Evolutionary conservation across 92 coral and sea anemone species (phyloP).

Genomic region (Pocillopora meandrina): DNA sequence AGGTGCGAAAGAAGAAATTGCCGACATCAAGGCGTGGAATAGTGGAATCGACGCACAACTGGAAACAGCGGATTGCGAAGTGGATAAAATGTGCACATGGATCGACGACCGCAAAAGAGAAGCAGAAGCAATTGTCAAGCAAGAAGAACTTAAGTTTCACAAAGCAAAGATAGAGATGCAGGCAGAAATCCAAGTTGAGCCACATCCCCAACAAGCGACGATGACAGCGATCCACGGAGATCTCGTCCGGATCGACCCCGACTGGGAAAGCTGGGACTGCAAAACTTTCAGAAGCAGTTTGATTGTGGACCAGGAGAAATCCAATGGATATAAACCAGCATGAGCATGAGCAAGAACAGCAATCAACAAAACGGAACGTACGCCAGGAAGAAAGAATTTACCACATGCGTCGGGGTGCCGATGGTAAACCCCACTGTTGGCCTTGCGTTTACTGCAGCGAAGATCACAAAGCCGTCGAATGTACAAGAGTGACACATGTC

Average conservation of each 20-base stretch:
- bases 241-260: slow-evolving; percentile 47
- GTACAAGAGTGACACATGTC: neutral
- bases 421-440: neutral
- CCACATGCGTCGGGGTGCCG: neutral
- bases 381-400: slow-evolving; percentile 9
- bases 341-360: slow-evolving; percentile 30
- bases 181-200: slow-evolving; percentile 24
- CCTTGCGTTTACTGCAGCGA: slow-evolving; percentile 25
- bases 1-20: slow-evolving; percentile 8
- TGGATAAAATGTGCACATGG: slow-evolving; percentile 23
- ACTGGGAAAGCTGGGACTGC: slow-evolving; percentile 54
- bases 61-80: slow-evolving; percentile 9
- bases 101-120: slow-evolving; percentile 21
- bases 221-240: slow-evolving; percentile 55
- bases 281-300: slow-evolving; percentile 44
- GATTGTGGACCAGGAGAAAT: slow-evolving; percentile 52
- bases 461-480: slow-evolving; percentile 22
- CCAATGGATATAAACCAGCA: slow-evolving; percentile 14
- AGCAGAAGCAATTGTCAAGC: neutral
- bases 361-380: slow-evolving; percentile 12
- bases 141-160: slow-evolving; percentile 12
- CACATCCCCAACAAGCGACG: slow-evolving; percentile 11
- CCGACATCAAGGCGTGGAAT: neutral
- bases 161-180: slow-evolving; percentile 22
- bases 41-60: neutral